Conservation (phyloP, 2,888 invertebrate species). For the Drosophila suboccidentalis region DNA sequence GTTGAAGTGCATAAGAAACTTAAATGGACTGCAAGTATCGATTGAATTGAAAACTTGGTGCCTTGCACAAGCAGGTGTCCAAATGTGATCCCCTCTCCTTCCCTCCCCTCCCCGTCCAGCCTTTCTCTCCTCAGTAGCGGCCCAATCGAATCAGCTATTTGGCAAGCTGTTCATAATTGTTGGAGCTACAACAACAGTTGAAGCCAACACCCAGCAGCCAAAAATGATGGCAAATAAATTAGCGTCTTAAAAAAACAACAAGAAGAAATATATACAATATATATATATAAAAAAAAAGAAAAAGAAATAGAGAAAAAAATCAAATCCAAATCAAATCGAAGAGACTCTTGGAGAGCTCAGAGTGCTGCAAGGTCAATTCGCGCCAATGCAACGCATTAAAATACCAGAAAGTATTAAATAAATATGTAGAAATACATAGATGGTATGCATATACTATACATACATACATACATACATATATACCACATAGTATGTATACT, state of each 20-base stretch:
- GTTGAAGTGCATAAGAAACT: background rate
- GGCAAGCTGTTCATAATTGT: constrained; percentile 71
- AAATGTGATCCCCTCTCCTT: background rate
- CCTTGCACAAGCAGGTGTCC: constrained; percentile 34
- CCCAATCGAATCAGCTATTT: constrained; percentile 42
- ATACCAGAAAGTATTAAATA: constrained; percentile 68
- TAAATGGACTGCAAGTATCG: constrained; percentile 2
- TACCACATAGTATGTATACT: constrained; percentile 3
- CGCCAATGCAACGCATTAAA: constrained; percentile 71
- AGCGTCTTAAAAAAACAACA: constrained; percentile 62
- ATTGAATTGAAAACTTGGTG: background rate
- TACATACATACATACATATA: constrained; percentile 11
- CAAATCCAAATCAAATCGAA: constrained; percentile 29
- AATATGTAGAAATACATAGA: constrained; percentile 25
- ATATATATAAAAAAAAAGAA: constrained; percentile 3
- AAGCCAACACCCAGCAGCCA: constrained; percentile 43
- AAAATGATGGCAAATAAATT: constrained; percentile 74
- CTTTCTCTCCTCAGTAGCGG: background rate
- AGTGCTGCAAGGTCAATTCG: constrained; percentile 59
- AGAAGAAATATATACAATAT: constrained; percentile 10
- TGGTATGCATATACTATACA: constrained; percentile 3
- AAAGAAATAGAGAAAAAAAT: constrained; percentile 15
- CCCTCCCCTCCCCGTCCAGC: background rate
- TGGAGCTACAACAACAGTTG: constrained; percentile 35
- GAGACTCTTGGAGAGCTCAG: constrained; percentile 5